phyloP scores from a whole-genome alignment of 1,140 invertebrate species.

The Drusus annulatus region DNA sequence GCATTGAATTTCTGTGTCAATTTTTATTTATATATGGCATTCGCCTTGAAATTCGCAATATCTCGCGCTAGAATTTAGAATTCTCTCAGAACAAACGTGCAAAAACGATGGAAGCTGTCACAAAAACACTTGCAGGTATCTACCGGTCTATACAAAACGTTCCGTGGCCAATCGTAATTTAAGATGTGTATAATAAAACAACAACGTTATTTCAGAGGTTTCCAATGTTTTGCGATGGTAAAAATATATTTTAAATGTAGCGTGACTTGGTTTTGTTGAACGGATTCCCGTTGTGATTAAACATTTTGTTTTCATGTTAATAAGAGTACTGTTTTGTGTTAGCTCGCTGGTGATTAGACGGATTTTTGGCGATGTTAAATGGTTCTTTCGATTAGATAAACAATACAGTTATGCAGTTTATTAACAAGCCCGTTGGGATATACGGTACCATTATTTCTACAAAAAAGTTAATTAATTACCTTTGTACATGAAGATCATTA shows the following conservation, averaged over 20 bases:
- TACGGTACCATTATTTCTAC: too few relatives aligned
- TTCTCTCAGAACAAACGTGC: neutral
- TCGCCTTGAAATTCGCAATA: neutral
- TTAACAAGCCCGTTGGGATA: too few relatives aligned
- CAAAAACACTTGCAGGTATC: neutral
- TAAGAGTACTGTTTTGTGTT: too few relatives aligned
- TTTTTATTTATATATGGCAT: neutral
- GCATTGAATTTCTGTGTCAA: conserved; percentile 5
- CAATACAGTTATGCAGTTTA: too few relatives aligned
- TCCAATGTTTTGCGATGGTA: neutral
- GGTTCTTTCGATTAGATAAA: too few relatives aligned
- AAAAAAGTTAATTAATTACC: conserved; percentile 8
- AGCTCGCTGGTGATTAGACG: too few relatives aligned
- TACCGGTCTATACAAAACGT: neutral
- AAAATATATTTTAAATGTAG: conserved; percentile 1
- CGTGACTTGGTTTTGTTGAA: neutral
- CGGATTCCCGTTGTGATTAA: too few relatives aligned
- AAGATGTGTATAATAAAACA: conserved; percentile 1
- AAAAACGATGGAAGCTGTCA: neutral
- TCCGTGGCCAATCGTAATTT: conserved; percentile 14
- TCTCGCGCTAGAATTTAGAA: neutral
- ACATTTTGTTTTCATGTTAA: too few relatives aligned
- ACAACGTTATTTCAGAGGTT: neutral
- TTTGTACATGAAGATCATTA: conserved; percentile 19
- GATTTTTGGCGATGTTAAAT: too few relatives aligned